phyloP scores from a whole-genome alignment of 2,888 invertebrate genomes.

The Drosophila demipolita region DNA sequence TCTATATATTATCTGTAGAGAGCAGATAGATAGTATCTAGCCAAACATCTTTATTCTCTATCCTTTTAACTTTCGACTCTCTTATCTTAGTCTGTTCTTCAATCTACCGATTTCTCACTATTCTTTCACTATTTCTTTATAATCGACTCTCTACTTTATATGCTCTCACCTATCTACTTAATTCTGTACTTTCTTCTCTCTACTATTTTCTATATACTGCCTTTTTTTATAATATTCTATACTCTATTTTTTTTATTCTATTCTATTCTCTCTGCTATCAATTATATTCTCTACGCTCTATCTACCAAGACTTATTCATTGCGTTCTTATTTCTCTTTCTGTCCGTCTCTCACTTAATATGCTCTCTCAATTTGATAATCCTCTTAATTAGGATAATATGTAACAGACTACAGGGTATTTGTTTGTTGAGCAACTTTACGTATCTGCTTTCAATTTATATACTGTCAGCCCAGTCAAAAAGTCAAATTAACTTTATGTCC shows the following conservation, averaged over 20 bases:
- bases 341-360: not conserved
- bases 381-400: no score
- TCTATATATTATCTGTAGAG: not conserved
- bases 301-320: no score
- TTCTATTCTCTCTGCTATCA: no score
- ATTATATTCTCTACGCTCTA: no score
- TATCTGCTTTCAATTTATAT: constrained; percentile 12
- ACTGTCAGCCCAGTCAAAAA: constrained; percentile 17
- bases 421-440: not conserved
- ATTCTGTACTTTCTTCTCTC: not conserved
- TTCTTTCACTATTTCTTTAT: not conserved
- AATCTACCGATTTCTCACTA: not conserved
- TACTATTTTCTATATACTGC: not conserved
- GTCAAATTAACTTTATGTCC: constrained; percentile 35
- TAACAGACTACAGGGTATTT: not conserved
- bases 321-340: not conserved
- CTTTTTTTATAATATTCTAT: no score
- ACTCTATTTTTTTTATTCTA: no score
- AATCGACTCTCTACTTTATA: not conserved
- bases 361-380: no score
- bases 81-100: not conserved
- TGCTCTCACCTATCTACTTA: not conserved
- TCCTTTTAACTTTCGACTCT: not conserved
- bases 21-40: no score
- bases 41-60: not conserved